A percentile compares a stretch with the other conserved stretches of the same genome.
Evolutionary conservation across 2,888 invertebrate species (phyloP).

Genomic region (Phlogophora meticulosa): DNA sequence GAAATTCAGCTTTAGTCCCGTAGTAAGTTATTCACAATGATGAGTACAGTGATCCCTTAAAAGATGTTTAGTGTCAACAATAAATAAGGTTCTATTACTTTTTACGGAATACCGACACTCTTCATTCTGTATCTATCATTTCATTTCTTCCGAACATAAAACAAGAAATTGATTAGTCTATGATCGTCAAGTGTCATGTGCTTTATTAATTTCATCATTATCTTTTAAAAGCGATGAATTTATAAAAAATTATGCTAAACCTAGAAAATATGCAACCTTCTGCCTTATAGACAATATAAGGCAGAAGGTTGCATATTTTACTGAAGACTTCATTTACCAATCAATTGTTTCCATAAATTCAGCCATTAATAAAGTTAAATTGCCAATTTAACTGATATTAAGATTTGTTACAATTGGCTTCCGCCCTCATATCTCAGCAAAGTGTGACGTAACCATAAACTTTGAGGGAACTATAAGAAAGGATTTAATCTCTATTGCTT

Average conservation of each 20-base stretch:
- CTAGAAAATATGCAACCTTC: no score
- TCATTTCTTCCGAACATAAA: not conserved
- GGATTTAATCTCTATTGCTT: conserved; percentile 25
- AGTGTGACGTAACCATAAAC: conserved; percentile 28
- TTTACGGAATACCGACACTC: not conserved
- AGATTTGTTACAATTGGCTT: conserved; percentile 43
- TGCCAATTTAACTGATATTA: conserved; percentile 32
- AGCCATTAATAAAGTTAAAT: conserved; percentile 44
- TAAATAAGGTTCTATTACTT: no score
- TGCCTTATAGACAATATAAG: no score
- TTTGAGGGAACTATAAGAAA: conserved; percentile 22
- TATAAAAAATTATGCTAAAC: no score
- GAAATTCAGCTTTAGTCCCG: no score
- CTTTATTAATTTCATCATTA: no score
- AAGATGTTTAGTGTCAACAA: no score
- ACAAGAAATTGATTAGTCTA: not conserved
- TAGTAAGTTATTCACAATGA: no score
- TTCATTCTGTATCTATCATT: not conserved
- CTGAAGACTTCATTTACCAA: conserved; percentile 15
- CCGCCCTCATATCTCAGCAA: conserved; percentile 18
- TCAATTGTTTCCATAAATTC: conserved; percentile 33
- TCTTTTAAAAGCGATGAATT: no score
- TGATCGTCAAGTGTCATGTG: no score
- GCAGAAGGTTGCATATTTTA: no score
- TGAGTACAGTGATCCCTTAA: no score